These are phyloP conservation scores for Scelioninae gen. 1 DNA, from an alignment of 2,888 invertebrate genomes.

Conservation along the genomic window DNA sequence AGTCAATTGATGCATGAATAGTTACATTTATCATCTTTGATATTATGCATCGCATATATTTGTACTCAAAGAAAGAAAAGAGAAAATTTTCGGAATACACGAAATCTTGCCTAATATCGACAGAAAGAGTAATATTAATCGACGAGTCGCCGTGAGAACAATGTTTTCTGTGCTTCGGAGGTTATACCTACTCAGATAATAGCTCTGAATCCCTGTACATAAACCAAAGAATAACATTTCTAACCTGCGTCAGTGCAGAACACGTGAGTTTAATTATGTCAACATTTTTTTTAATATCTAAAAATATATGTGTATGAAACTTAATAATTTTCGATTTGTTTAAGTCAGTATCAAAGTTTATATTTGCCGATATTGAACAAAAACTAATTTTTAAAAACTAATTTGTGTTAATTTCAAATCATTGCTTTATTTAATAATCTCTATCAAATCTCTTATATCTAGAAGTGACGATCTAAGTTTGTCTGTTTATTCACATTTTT, in stretches of 20 bases:
- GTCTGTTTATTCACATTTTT: too few species aligned
- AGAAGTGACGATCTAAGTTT: too few species aligned
- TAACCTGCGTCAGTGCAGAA: constrained; percentile 26
- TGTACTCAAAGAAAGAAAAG: constrained; percentile 60
- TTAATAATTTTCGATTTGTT: background rate
- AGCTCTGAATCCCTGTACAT: constrained; percentile 23
- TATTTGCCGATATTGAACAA: background rate
- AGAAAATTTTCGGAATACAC: constrained; percentile 50
- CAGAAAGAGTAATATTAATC: background rate
- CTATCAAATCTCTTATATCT: too few species aligned
- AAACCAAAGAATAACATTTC: constrained; percentile 36
- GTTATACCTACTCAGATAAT: constrained; percentile 46
- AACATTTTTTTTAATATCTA: constrained; percentile 11
- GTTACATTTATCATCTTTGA: constrained; percentile 52
- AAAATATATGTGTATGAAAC: background rate
- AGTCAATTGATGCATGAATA: constrained; percentile 60
- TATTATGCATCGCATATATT: constrained; percentile 59
- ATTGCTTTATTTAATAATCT: too few species aligned
- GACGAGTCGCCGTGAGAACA: constrained; percentile 1
- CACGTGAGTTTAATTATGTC: constrained; percentile 39
- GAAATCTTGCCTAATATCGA: background rate
- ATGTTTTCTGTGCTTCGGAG: constrained; percentile 22
- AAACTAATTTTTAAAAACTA: too few species aligned
- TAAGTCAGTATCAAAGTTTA: constrained; percentile 41
- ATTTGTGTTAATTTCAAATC: too few species aligned